phyloP scores from a whole-genome alignment of 2,113 vertebrate genomes.

The Mormyrus lacerda region DNA sequence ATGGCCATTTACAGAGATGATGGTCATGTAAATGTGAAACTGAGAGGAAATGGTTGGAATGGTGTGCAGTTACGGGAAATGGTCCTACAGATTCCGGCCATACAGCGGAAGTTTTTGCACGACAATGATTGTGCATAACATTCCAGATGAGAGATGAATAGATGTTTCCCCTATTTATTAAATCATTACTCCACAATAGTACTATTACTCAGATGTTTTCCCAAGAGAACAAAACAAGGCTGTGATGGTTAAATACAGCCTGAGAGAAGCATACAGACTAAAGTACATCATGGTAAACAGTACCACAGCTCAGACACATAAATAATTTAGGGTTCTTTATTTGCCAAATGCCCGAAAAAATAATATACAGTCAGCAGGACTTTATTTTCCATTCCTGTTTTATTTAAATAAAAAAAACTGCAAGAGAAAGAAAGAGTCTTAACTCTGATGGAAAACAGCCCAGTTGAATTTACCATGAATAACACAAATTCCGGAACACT shows the following conservation, averaged over 20 bases:
- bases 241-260: background rate
- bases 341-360: no score
- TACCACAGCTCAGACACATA: background rate
- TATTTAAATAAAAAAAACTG: background rate
- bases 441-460: background rate
- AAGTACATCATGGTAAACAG: background rate
- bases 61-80: background rate
- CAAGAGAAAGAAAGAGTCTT: background rate
- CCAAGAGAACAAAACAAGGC: background rate
- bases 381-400: background rate
- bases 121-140: background rate
- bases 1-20: background rate
- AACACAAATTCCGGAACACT: background rate
- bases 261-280: background rate
- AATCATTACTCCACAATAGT: background rate
- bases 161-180: background rate
- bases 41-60: constrained; percentile 8
- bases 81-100: constrained; percentile 1
- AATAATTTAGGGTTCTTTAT: no score
- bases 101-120: background rate
- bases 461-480: background rate
- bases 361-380: no score
- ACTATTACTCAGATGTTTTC: background rate
- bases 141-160: background rate
- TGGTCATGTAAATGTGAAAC: background rate